phyloP scores from a whole-genome alignment of 2,797 vertebrate species.

The Tragelaphus eurycerus region DNA sequence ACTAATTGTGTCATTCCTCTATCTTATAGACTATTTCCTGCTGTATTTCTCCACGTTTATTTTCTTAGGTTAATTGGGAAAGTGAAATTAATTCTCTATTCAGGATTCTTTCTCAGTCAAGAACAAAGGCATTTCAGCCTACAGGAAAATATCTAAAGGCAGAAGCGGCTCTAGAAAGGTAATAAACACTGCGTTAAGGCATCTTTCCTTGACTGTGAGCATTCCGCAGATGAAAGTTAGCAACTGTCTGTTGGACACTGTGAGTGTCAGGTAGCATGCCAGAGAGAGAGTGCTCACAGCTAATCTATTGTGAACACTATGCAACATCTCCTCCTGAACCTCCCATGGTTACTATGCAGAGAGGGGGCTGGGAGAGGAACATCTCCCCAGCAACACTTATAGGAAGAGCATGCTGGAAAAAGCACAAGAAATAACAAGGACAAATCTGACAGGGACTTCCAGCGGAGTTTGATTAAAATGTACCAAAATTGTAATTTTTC shows the following conservation, averaged over 20 bases:
- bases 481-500: constrained; percentile 68
- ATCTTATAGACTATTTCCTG: constrained; percentile 31
- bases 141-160: constrained; percentile 39
- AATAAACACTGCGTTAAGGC: constrained; percentile 59
- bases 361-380: constrained; percentile 49
- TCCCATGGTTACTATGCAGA: constrained; percentile 48
- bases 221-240: constrained; percentile 78
- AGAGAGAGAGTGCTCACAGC: constrained; percentile 52
- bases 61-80: constrained; percentile 50
- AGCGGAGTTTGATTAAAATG: constrained; percentile 77
- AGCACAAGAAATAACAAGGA: constrained; percentile 61
- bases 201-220: constrained; percentile 56
- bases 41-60: constrained; percentile 16
- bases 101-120: not conserved
- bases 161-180: constrained; percentile 29
- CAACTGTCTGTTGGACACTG: constrained; percentile 52
- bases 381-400: constrained; percentile 62
- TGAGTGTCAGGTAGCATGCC: constrained; percentile 74
- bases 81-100: constrained; percentile 63
- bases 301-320: constrained; percentile 63
- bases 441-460: constrained; percentile 39
- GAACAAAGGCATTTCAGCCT: constrained; percentile 60
- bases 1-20: not conserved
- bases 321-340: constrained; percentile 49
- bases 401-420: constrained; percentile 21